Conservation (phyloP, 2,113 vertebrate genomes). For the Pitta sordida region DNA sequence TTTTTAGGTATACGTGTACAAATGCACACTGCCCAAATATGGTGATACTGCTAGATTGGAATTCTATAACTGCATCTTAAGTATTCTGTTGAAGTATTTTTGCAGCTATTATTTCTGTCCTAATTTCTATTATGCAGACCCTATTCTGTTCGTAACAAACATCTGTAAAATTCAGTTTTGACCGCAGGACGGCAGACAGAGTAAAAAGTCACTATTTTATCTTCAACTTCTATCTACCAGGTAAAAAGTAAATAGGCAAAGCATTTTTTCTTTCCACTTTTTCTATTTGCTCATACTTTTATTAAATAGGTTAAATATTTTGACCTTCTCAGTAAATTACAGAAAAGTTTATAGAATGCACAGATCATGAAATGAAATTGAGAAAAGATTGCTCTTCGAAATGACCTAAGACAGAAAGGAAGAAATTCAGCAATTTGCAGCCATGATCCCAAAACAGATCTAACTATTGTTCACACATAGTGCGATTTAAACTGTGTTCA, state of each 20-base stretch:
- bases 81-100: not conserved
- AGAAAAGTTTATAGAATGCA: not conserved
- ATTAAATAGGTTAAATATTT: not conserved
- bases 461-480: not conserved
- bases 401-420: too few relatives aligned
- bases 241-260: not conserved
- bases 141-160: not conserved
- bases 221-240: not conserved
- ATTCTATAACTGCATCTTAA: not conserved
- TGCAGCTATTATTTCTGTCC: not conserved
- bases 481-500: not conserved
- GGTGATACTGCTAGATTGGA: not conserved
- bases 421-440: not conserved
- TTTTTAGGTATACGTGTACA: not conserved
- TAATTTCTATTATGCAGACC: not conserved
- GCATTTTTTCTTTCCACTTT: not conserved
- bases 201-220: not conserved
- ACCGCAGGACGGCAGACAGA: not conserved
- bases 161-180: not conserved
- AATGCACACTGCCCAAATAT: not conserved
- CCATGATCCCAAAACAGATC: not conserved
- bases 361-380: not conserved
- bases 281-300: not conserved
- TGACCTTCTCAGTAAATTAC: not conserved
- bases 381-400: too few relatives aligned